A percentile compares a stretch with the other conserved stretches of the same genome.
These are phyloP conservation scores for Hirtodrosophila cameraria DNA, from an alignment of 2,888 invertebrate species.

Conservation along the genomic window DNA sequence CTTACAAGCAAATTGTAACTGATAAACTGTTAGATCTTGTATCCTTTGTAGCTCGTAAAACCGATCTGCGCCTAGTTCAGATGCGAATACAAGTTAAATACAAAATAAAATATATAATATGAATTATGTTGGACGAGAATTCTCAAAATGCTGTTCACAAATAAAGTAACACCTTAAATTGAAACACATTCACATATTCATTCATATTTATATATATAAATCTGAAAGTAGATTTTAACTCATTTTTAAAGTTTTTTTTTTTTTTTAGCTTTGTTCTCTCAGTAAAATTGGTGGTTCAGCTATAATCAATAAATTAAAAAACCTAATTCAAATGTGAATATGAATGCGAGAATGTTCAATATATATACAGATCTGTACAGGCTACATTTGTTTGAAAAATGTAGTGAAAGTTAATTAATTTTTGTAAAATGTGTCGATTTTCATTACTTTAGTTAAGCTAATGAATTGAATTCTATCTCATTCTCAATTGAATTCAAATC, in stretches of 20 bases:
- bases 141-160: slow-evolving; percentile 66
- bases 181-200: slow-evolving; percentile 10
- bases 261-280: slow-evolving; percentile 6
- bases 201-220: background rate
- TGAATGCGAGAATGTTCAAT: slow-evolving; percentile 5
- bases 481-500: too few species aligned
- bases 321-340: slow-evolving; percentile 14
- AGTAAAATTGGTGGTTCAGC: slow-evolving; percentile 37
- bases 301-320: slow-evolving; percentile 11
- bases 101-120: background rate
- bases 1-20: slow-evolving; percentile 1
- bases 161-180: slow-evolving; percentile 50
- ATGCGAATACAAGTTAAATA: background rate
- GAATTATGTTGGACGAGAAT: background rate
- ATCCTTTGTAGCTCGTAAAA: background rate
- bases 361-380: too few species aligned
- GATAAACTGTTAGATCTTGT: background rate
- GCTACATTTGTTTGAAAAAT: too few species aligned
- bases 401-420: too few species aligned
- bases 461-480: too few species aligned
- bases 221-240: slow-evolving; percentile 10
- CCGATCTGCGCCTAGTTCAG: too few species aligned
- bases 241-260: slow-evolving; percentile 1
- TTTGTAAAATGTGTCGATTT: too few species aligned
- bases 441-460: too few species aligned